Evolutionary conservation across 1,140 invertebrate species (phyloP).

Genomic region (Notospermus geniculatus): DNA sequence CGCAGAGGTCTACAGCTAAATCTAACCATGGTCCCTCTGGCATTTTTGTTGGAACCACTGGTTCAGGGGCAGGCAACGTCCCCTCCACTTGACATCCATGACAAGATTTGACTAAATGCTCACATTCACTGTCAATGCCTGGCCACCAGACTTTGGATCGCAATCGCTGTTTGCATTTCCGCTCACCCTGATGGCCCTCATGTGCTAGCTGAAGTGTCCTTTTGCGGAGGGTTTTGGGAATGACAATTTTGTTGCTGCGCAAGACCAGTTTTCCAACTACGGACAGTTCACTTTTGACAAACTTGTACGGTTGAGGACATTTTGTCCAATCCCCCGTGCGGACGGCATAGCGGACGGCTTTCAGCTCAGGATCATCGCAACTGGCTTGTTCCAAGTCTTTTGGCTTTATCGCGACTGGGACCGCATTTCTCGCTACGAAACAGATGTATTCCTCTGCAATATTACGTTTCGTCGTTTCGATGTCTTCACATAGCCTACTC

Average conservation of each 20-base stretch:
- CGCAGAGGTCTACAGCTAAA: constrained; percentile 22
- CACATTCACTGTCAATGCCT: constrained; percentile 29
- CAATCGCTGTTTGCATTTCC: constrained; percentile 24
- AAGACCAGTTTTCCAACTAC: constrained; percentile 20
- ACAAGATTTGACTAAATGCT: constrained; percentile 23
- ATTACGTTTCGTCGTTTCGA: no score
- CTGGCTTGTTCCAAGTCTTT: no score
- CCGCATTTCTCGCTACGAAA: no score
- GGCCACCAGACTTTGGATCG: no score
- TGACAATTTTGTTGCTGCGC: constrained; percentile 19
- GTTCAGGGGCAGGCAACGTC: background rate
- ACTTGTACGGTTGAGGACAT: no score
- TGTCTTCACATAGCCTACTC: no score
- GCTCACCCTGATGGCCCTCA: constrained; percentile 23
- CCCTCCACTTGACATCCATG: constrained; percentile 27
- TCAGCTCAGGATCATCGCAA: no score
- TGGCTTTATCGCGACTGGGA: no score
- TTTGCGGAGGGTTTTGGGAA: constrained; percentile 11
- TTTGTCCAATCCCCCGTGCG: no score
- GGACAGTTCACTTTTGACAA: constrained; percentile 19
- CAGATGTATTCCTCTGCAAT: no score
- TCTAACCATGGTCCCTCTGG: constrained; percentile 20
- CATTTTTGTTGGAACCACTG: constrained; percentile 15
- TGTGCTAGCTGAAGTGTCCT: constrained; percentile 18
- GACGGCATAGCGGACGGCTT: no score